Evolutionary conservation across 37 sponge, comb jelly and placozoan genomes (phyloP).

Genomic region (Corticium candelabrum): DNA sequence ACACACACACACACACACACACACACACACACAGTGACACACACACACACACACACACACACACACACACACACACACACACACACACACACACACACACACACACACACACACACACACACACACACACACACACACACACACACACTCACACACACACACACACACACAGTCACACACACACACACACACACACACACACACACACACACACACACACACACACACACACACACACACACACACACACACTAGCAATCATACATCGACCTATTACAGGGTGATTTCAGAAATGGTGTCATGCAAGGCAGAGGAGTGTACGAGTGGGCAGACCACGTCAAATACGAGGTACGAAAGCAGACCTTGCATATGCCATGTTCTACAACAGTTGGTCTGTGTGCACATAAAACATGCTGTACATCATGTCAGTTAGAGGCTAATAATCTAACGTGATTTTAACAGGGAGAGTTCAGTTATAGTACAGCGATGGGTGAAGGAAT

Average conservation of each 20-base stretch:
- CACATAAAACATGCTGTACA: too few species aligned
- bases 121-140: constrained; percentile 6
- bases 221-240: neutral
- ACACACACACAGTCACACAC: constrained; percentile 11
- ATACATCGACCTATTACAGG: constrained; percentile 21
- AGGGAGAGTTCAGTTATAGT: constrained; percentile 55
- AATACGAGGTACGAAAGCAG: constrained; percentile 49
- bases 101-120: constrained; percentile 5
- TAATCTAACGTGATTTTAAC: neutral
- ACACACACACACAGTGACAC: neutral
- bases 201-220: neutral
- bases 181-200: neutral
- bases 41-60: neutral
- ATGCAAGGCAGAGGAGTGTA: constrained; percentile 70
- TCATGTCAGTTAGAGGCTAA: too few species aligned
- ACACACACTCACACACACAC: constrained; percentile 9
- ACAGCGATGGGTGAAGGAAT: constrained; percentile 48
- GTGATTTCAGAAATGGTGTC: constrained; percentile 48
- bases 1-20: constrained; percentile 8
- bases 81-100: constrained; percentile 5
- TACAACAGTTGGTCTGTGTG: neutral
- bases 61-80: constrained; percentile 5
- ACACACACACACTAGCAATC: neutral
- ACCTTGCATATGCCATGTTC: neutral
- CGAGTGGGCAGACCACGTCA: constrained; percentile 51